Percentiles rank a stretch among this genome's conserved stretches.
These are phyloP conservation scores for Pristionchus mayeri DNA, from an alignment of 2,888 invertebrate species.

Conservation along the genomic window DNA sequence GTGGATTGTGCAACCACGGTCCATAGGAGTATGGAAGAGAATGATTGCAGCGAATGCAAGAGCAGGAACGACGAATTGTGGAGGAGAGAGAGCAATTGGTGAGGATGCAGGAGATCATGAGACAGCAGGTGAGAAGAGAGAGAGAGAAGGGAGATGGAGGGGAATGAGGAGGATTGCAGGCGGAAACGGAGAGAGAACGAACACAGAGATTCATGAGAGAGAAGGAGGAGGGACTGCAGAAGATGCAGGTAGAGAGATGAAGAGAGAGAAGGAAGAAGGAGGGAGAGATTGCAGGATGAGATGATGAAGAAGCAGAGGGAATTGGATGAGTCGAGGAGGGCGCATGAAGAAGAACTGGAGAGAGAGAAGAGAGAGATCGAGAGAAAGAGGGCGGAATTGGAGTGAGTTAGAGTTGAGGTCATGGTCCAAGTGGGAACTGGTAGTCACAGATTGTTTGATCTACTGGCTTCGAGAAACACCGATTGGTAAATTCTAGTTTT, in stretches of 20 bases:
- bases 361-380: slow-evolving; percentile 35
- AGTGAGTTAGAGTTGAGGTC: no score
- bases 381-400: slow-evolving; percentile 29
- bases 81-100: slow-evolving; percentile 28
- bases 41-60: slow-evolving; percentile 30
- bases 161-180: not conserved
- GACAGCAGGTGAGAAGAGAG: not conserved
- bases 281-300: slow-evolving; percentile 16
- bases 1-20: slow-evolving; percentile 13
- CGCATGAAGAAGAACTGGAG: not conserved
- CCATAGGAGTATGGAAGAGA: slow-evolving; percentile 78
- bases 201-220: not conserved
- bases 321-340: slow-evolving; percentile 28
- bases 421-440: no score
- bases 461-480: no score
- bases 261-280: not conserved
- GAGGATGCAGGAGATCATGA: slow-evolving; percentile 29
- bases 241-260: not conserved
- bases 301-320: slow-evolving; percentile 12
- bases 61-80: not conserved
- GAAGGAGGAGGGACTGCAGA: slow-evolving; percentile 17
- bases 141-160: not conserved
- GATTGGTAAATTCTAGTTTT: no score
- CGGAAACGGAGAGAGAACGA: not conserved
- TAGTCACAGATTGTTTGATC: no score